Conservation (phyloP, 2,113 vertebrate species). For the Daboia siamensis region DNA sequence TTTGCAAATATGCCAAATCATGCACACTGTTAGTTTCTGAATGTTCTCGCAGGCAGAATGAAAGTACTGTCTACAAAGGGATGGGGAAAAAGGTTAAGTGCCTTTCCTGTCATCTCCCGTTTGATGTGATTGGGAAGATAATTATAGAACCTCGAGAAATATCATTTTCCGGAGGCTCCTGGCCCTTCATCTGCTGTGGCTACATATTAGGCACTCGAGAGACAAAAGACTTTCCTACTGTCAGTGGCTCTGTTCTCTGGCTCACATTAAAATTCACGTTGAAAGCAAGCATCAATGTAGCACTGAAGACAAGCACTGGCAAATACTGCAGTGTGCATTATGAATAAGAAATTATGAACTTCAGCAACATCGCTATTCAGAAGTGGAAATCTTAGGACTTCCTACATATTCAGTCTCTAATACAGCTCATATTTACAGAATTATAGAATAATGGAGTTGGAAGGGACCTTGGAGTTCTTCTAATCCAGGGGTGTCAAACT, state of each 20-base stretch:
- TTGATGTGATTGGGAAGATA: not conserved
- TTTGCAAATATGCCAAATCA: not conserved
- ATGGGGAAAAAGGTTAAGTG: not conserved
- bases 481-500: too few species aligned
- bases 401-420: not conserved
- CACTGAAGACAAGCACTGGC: not conserved
- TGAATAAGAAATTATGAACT: too few species aligned
- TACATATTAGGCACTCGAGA: not conserved
- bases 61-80: not conserved
- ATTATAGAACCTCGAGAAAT: not conserved
- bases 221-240: not conserved
- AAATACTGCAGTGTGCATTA: not conserved
- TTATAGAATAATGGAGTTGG: too few species aligned
- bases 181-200: not conserved
- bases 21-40: not conserved
- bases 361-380: too few species aligned
- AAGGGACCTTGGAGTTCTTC: too few species aligned
- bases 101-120: not conserved
- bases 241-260: not conserved
- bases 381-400: too few species aligned
- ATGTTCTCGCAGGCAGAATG: not conserved
- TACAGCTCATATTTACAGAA: not conserved
- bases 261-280: not conserved
- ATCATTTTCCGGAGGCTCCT: not conserved
- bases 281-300: not conserved